These are phyloP conservation scores for Pipistrellus nathusii DNA, from an alignment of 2,797 vertebrate genomes.

Conservation along the genomic window DNA sequence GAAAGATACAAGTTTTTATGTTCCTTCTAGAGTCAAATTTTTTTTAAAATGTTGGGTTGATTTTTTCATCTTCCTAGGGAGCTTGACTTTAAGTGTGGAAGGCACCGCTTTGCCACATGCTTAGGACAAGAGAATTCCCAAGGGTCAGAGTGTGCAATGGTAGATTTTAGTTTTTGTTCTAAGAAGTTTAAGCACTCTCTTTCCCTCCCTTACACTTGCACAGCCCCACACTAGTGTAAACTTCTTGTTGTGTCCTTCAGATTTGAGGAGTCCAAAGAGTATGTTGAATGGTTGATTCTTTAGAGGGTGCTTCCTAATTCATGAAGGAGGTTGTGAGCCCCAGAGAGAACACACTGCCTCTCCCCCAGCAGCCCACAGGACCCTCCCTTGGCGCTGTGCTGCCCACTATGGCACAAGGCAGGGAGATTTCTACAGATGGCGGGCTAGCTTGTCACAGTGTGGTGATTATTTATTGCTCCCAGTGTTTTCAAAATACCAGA, in stretches of 20 bases:
- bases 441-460: not conserved
- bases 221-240: not conserved
- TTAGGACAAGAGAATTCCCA: not conserved
- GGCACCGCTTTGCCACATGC: not conserved
- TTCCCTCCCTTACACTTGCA: not conserved
- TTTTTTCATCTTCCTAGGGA: not conserved
- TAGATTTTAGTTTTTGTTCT: not conserved
- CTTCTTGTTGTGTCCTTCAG: not conserved
- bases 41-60: not conserved
- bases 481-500: conserved; percentile 78
- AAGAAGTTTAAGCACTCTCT: not conserved
- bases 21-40: not conserved
- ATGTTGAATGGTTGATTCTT: not conserved
- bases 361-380: not conserved
- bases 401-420: not conserved
- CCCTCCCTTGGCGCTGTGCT: not conserved
- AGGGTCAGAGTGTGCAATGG: not conserved
- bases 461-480: conserved; percentile 44
- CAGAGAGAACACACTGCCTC: fast-evolving
- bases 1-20: not conserved
- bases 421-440: conserved; percentile 59
- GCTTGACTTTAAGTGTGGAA: not conserved
- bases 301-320: not conserved
- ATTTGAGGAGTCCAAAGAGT: not conserved
- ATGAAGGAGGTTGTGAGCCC: not conserved